phyloP scores from a whole-genome alignment of 2,888 invertebrate species.

The Hecatera dysodea region DNA sequence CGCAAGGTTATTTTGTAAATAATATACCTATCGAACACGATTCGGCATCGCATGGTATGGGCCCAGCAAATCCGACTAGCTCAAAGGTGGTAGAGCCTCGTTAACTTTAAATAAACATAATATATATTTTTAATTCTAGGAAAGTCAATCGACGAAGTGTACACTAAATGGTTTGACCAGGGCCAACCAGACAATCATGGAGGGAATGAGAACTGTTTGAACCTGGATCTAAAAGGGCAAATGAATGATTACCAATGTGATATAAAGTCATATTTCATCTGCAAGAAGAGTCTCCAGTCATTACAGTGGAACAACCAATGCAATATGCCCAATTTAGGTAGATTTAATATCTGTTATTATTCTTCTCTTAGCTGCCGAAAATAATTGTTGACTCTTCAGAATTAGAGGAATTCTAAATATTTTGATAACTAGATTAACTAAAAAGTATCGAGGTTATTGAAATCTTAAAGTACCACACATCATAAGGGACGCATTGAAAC shows the following conservation, averaged over 20 bases:
- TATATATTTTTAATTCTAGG: conserved; percentile 11
- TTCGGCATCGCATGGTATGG: not conserved
- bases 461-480: no score
- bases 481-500: no score
- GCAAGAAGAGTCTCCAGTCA: conserved; percentile 77
- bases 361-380: no score
- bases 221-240: conserved; percentile 64
- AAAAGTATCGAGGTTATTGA: no score
- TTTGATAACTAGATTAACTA: no score
- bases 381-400: no score
- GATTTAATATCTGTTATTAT: not conserved
- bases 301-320: conserved; percentile 80
- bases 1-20: no score
- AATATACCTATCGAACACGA: not conserved
- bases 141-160: conserved; percentile 30
- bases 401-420: no score
- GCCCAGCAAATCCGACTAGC: not conserved
- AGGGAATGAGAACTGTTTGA: conserved; percentile 75
- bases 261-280: conserved; percentile 76
- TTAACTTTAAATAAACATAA: not conserved
- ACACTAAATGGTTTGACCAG: conserved; percentile 29
- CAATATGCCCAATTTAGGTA: conserved; percentile 78
- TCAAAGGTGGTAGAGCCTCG: not conserved
- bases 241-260: conserved; percentile 77
- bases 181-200: conserved; percentile 66